Conservation (phyloP, 2,888 invertebrate genomes). For the Drosophila bunnanda region DNA sequence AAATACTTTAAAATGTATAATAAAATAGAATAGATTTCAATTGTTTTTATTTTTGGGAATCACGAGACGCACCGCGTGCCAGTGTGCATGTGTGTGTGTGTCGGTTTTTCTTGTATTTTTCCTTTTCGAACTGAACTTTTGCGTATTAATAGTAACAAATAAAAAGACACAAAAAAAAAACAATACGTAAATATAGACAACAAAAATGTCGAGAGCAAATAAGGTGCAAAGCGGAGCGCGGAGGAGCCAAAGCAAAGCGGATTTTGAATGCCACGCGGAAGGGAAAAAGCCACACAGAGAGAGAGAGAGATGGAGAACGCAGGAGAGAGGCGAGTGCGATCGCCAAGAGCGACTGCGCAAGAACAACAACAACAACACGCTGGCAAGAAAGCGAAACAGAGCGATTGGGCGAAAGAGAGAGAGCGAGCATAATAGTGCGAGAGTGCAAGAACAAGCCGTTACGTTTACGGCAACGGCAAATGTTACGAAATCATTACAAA, state of each 20-base stretch:
- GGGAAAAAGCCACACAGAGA: constrained; percentile 30
- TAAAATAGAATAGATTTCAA: constrained; percentile 6
- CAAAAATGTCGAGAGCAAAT: constrained; percentile 47
- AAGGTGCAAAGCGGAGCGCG: constrained; percentile 49
- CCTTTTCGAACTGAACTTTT: constrained; percentile 35
- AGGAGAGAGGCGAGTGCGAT: constrained; percentile 13
- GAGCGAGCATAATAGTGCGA: constrained; percentile 3
- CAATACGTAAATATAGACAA: constrained; percentile 73
- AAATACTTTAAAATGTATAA: not conserved
- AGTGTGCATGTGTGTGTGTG: constrained; percentile 31
- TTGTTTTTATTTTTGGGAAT: constrained; percentile 57
- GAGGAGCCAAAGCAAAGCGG: constrained; percentile 46
- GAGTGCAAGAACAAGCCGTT: constrained; percentile 44
- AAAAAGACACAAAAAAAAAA: constrained; percentile 11
- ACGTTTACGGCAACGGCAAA: constrained; percentile 61
- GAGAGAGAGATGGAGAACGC: constrained; percentile 16
- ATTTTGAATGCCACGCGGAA: constrained; percentile 73
- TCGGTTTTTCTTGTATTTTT: constrained; percentile 23
- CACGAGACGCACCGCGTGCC: constrained; percentile 68
- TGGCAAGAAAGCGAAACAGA: constrained; percentile 28
- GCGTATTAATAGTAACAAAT: constrained; percentile 70
- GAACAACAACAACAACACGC: constrained; percentile 17
- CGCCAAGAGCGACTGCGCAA: constrained; percentile 50
- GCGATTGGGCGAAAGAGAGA: constrained; percentile 26
- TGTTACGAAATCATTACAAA: constrained; percentile 82